Evolutionary conservation across 2,888 invertebrate genomes (phyloP), one percentile per base, ranked within the genome.

Genomic region (Proisotoma minuta): DNA sequence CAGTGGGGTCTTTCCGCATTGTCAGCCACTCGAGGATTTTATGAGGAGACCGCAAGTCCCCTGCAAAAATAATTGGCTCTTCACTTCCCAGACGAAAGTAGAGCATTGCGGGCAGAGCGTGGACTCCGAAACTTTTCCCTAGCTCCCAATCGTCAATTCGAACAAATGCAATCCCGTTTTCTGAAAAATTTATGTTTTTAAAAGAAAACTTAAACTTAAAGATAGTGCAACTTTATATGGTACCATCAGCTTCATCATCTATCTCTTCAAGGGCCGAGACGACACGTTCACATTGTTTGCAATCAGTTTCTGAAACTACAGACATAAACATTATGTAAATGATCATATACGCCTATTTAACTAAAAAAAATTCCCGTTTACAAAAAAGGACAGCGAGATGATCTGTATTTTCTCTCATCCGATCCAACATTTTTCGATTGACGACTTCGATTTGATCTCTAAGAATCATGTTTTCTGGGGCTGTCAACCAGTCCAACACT

Each of bases 401-500:
- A 76, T 93, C 92, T 0, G 91, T 90, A 28, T 88, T 85, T 76
- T 91, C 89, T 49, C 90, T 82, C 74, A 94, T 89, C 78, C 93
- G 91, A 66, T 91, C 88, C 76, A 94, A 91, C 94, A 94, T 94
- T 79, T 93, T 92, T 60, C 84, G 82, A 77, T 94, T 94, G 15
- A 94, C 92, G 76, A 88, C 85, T 78, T 94, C 94, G 58, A 94
- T 94, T 63, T 90, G 89, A 78, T 94, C 94, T 3, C 89, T 91
- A 64, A 93, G 82, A 78, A 94, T 93, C 93, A 94, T 93, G 74
- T 93, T 94, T 75, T 90, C 89, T 0, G 93, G 93, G 77, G 92
- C 89, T 0, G 93, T 94, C 15, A 94, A 79, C 93, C 93, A 94
- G 76, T 94, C 94, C 28, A 94, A 81, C 60, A 91, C 43, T 43